A percentile compares a stretch with the other conserved stretches of the same genome.
phyloP scores from a whole-genome alignment of 1,140 invertebrate genomes.

The Kradibia gibbosae region DNA sequence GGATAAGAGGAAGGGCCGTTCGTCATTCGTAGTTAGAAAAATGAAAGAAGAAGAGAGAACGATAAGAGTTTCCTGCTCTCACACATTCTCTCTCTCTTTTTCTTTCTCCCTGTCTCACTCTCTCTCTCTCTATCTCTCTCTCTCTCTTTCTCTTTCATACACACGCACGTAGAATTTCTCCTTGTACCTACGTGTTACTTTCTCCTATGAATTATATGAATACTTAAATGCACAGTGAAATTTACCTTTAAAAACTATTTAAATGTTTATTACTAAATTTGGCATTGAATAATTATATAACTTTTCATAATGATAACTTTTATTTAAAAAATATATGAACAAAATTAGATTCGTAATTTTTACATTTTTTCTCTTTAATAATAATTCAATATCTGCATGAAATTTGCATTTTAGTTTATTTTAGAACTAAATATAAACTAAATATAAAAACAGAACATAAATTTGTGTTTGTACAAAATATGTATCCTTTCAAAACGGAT shows the following conservation, averaged over 20 bases:
- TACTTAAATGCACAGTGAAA: conserved; percentile 39
- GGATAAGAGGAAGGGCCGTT: conserved; percentile 27
- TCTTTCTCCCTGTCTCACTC: no score
- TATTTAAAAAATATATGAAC: not conserved
- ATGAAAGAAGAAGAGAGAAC: conserved; percentile 28
- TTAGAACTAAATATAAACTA: no score
- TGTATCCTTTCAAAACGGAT: no score
- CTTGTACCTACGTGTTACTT: no score
- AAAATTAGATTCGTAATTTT: no score
- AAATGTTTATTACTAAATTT: not conserved
- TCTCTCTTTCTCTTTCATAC: not conserved
- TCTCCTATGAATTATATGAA: conserved; percentile 38
- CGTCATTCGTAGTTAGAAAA: conserved; percentile 41
- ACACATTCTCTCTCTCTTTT: conserved; percentile 39
- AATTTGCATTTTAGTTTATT: no score
- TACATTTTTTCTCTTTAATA: no score
- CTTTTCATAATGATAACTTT: no score
- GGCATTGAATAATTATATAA: no score
- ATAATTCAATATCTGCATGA: no score
- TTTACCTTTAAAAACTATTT: conserved; percentile 37
- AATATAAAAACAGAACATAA: no score
- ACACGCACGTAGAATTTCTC: not conserved
- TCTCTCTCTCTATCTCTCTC: not conserved
- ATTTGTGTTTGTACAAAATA: no score
- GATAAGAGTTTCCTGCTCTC: conserved; percentile 65